Conservation (phyloP, 2,797 vertebrate genomes). For the Platyrinchus mystaceus region DNA sequence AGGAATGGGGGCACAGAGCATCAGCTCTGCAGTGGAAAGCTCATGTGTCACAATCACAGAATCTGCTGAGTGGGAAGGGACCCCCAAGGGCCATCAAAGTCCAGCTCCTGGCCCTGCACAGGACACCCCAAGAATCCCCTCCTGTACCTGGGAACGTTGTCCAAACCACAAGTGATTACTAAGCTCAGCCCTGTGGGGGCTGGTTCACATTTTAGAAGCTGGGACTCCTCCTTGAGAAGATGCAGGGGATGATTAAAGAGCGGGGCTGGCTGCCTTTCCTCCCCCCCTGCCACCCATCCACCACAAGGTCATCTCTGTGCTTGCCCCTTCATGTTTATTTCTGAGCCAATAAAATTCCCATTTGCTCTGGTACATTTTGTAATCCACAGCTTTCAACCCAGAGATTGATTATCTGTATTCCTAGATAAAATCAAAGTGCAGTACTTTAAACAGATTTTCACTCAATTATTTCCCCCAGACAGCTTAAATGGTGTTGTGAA, state of each 20-base stretch:
- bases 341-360: conserved; percentile 7
- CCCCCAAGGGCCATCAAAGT: fast-evolving
- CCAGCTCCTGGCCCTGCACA: not conserved
- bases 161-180: not conserved
- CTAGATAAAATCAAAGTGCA: conserved; percentile 29
- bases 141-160: fast-evolving
- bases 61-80: not conserved
- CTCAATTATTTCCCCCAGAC: not conserved
- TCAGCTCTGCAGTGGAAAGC: fast-evolving
- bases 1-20: not conserved
- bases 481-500: not conserved
- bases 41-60: fast-evolving
- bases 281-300: not conserved
- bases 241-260: not conserved
- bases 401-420: conserved; percentile 41
- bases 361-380: conserved; percentile 1
- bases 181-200: not conserved
- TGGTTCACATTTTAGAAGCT: not conserved
- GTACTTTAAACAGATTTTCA: conserved; percentile 5
- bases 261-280: not conserved
- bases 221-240: not conserved
- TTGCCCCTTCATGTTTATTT: not conserved
- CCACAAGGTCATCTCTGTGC: not conserved
- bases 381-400: not conserved
- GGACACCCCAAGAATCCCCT: not conserved